Base-by-base conservation (phyloP, 2,888 invertebrate genomes). In the Clusia tigrina region DNA sequence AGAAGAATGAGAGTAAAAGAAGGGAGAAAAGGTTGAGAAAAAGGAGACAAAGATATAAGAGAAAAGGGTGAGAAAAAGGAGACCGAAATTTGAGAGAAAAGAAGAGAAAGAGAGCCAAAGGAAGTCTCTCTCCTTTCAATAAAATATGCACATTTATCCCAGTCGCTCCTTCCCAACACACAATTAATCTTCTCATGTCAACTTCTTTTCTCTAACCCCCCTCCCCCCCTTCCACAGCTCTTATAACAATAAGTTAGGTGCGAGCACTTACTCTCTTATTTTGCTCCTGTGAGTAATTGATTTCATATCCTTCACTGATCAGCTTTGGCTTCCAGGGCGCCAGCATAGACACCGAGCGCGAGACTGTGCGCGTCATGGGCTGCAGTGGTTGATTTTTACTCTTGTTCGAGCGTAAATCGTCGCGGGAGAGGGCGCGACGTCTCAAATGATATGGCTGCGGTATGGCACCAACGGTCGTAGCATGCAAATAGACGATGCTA, bases 401-500 rank as follows among this genome's bases (percentile, higher is more conserved):
- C 25, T 66, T 67, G 62, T 48, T 59, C 2, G 89, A 89, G 15
- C 89, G 88, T 15, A 93, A 86, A 81, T 93, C 93, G 76, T 93
- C 93, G 22, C 92, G 87, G 26, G 93, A 93, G 25, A 87, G 86
- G 17, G 89, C 87, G 46, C 91, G 86, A 71, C 89, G 86, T 69
- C 89, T 86, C 25, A 88, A 84, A 18, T 88, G 88, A 69, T 85
- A 85, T 32, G 92, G 91, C 73, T 91, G 90, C 18, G 94, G 93
- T 78, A 94, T 94, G 81, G 92, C 93, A 63, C 93, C 93, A 75
- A 94, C 92, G 88, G 93, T 93, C 54, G 93, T 92, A 58, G 93
- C 93, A 77, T 94, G 94, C 58, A 94, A 85, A 78, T 92, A 94
- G 20, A 94, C 93, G 20, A 93, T 90, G 77, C 93, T 93, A 75